Evolutionary conservation across 2,113 vertebrate genomes (phyloP).

Genomic region (Pituophis catenifer): DNA sequence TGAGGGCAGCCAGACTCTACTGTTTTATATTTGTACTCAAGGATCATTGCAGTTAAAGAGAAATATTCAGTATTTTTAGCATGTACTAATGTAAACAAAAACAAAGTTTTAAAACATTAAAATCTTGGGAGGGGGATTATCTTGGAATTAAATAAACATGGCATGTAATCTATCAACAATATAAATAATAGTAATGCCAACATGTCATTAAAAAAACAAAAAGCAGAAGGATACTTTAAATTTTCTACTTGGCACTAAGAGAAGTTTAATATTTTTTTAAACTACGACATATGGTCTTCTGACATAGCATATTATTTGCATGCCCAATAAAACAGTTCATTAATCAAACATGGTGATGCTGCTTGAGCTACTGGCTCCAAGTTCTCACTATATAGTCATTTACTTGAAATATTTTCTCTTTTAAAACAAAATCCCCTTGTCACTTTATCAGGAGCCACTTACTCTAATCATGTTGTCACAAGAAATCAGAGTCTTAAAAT

Average conservation of each 20-base stretch:
- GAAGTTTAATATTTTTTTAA: conserved; percentile 69
- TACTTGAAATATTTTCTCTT: conserved; percentile 51
- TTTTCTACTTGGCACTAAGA: conserved; percentile 65
- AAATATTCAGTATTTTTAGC: neutral
- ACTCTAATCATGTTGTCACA: neutral
- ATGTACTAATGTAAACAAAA: conserved; percentile 27
- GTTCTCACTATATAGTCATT: conserved; percentile 30
- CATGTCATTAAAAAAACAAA: conserved; percentile 30
- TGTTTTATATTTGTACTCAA: neutral
- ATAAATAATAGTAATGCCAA: conserved; percentile 58
- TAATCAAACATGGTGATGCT: conserved; percentile 67
- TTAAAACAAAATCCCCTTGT: conserved; percentile 42
- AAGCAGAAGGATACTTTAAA: conserved; percentile 60
- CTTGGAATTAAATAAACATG: conserved; percentile 56
- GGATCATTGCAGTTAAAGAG: neutral
- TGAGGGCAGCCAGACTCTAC: neutral
- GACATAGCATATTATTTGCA: conserved; percentile 69
- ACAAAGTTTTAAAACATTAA: conserved; percentile 31
- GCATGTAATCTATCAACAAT: conserved; percentile 56
- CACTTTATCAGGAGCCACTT: conserved; percentile 49
- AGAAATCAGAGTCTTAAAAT: conserved; percentile 12
- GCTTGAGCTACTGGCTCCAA: conserved; percentile 53
- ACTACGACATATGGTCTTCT: conserved; percentile 67
- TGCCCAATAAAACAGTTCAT: conserved; percentile 71
- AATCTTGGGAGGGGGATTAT: conserved; percentile 23